Base-by-base conservation (phyloP, 2,113 vertebrate genomes). In the Peromyscus californicus region DNA sequence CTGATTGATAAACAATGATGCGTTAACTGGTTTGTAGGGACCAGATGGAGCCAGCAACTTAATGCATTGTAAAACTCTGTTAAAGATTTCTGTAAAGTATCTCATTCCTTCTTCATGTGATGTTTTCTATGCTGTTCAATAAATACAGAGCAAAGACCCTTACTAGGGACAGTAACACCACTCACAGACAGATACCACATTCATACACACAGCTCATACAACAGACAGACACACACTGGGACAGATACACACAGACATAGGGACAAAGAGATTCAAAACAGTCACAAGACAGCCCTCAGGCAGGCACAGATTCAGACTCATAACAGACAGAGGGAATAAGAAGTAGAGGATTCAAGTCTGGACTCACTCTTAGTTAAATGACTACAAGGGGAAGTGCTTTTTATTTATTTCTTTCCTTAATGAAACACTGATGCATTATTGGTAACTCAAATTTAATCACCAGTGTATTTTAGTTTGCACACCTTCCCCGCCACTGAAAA, bases 41-140 rank as follows among this genome's bases (percentile, higher is more conserved):
- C 31, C 82, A 84, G 59, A 1, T 84, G 59, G n/a, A 84, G 24
- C 26, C 82, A 84, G 39, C 2, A 26, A 84, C n/a, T 61, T 63
- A 84, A 63, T 63, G 59, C 59, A 16, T 42, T 63, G 75, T 84
- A 84, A 63, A 84, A 84, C 24, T 63, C 82, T 29, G n/a, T 10
- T 84, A 63, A 84, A 63, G 24, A 84, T 45, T 63, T 84, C 82
- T 39, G n/a, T 63, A 29, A 63, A 84, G 59, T 42, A 31, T 63
- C n/a, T 24, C 59, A 84, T 63, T 84, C 82, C 59, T 84, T 84
- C n/a, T 84, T 59, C 82, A 84, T 84, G 82, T 63, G 59, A 63
- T 63, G 39, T 84, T 84, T 84, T 84, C 82, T 84, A 63, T 63
- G 59, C 82, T 84, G 54, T 84, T 84, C n/a, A 63, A 84, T 42